Evolutionary conservation across 2,888 invertebrate species (phyloP), one percentile per base, ranked within the genome.

Genomic region (Lithophane ornitopus): DNA sequence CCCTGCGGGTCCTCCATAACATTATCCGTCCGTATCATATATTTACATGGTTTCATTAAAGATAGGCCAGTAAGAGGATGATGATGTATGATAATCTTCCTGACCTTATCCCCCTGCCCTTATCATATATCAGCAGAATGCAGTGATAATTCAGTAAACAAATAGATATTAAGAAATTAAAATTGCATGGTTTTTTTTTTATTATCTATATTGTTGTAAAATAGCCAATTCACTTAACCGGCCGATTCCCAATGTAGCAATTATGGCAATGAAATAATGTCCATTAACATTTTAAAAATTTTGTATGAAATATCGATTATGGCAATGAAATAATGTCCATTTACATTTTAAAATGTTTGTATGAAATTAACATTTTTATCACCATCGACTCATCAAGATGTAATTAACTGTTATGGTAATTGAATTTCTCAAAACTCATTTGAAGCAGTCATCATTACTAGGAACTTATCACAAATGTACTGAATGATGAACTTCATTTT

Each of bases 281-380:
- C 16, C 16, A 16, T 16, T 46, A 16, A 11, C 6, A 16, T 4
- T 46, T 46, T 14, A 16, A 16, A 16, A 46, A 16, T 46, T n/a
- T 62, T 49, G 12, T 44, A 44, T 11, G 22, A 58, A 63, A 81
- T 81, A n/a, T n/a, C n/a, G n/a, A n/a, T n/a, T 34, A 34, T 34
- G 34, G 34, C 34, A 61, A 19, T 49, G 7, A 74, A 44, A 52
- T 74, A 49, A 61, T 26, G 26, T 52, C 26, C 12, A 39, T n/a
- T 14, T 26, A 26, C 2, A 41, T 77, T n/a, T 49, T 16, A 19
- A 39, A 54, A 39, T 39, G 19, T 49, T 62, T 49, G 12, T 44
- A 44, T 11, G 22, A 58, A 63, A 81, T 81, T 75, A 8, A 16
- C 58, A 52, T 58, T 63, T 77, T 58, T 22, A 81, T 74, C 49